Conservation (phyloP, 2,113 vertebrate species). For the Dasyornis broadbenti region DNA sequence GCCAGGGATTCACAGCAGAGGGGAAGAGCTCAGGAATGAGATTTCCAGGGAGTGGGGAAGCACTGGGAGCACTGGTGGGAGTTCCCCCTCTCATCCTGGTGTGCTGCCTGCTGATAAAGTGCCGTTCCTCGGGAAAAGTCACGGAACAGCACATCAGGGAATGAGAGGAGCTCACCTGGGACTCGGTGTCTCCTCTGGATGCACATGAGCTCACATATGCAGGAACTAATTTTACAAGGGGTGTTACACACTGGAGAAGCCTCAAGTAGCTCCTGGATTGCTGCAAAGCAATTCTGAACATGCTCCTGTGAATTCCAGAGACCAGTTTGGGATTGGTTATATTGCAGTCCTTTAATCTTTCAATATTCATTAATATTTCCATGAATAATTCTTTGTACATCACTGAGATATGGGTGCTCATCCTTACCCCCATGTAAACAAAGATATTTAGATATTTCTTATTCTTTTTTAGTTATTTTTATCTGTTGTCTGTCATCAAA, state of each 20-base stretch:
- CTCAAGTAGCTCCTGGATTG: background rate
- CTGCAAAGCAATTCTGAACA: background rate
- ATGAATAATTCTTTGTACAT: background rate
- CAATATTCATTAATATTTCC: background rate
- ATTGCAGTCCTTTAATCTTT: background rate
- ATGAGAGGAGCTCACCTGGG: background rate
- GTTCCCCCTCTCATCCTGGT: background rate
- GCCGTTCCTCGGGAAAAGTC: background rate
- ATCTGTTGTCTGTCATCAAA: background rate
- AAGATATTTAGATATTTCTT: no score
- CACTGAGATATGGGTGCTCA: background rate
- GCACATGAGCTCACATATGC: background rate
- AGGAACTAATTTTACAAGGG: background rate
- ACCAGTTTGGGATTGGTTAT: background rate
- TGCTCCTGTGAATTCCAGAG: background rate
- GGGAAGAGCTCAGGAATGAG: background rate
- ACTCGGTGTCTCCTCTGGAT: background rate
- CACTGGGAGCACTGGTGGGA: background rate
- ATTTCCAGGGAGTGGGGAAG: background rate
- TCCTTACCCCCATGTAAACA: background rate
- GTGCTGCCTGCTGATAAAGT: background rate
- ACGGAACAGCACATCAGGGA: background rate
- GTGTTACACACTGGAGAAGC: background rate
- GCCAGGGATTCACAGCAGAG: background rate
- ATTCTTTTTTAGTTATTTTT: background rate